phyloP scores from a whole-genome alignment of 1,140 invertebrate genomes.

The Sesamia nonagrioides region DNA sequence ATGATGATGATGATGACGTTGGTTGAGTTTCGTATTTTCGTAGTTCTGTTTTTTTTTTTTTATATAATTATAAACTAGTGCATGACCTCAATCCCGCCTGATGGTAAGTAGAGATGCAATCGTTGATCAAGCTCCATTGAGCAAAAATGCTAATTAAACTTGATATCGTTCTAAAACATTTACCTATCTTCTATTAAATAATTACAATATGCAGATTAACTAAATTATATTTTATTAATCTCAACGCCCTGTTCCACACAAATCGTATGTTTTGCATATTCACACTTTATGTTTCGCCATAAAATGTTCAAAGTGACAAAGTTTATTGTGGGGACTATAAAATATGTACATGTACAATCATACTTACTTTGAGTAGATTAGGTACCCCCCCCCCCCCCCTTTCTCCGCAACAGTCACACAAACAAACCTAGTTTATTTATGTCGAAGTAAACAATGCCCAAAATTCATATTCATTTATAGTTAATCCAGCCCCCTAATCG shows the following conservation, averaged over 20 bases:
- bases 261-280: constrained; percentile 68
- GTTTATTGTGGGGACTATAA: constrained; percentile 70
- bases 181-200: constrained; percentile 17
- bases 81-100: no score
- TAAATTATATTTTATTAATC: constrained; percentile 22
- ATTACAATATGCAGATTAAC: constrained; percentile 7
- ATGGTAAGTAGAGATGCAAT: no score
- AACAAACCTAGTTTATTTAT: not conserved
- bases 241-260: constrained; percentile 47
- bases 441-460: not conserved
- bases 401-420: no score
- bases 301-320: constrained; percentile 73
- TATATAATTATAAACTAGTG: no score
- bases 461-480: not conserved
- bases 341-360: constrained; percentile 58
- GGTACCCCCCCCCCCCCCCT: no score
- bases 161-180: constrained; percentile 11
- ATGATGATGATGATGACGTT: no score
- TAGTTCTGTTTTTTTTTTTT: no score
- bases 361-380: not conserved
- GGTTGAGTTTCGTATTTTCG: no score
- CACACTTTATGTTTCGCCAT: constrained; percentile 73
- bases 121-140: no score
- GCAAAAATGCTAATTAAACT: no score
- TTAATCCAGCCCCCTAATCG: not conserved